Percentiles rank a stretch among this genome's conserved stretches.
phyloP scores from a whole-genome alignment of 1,140 invertebrate species.

The Platyscapa corneri region DNA sequence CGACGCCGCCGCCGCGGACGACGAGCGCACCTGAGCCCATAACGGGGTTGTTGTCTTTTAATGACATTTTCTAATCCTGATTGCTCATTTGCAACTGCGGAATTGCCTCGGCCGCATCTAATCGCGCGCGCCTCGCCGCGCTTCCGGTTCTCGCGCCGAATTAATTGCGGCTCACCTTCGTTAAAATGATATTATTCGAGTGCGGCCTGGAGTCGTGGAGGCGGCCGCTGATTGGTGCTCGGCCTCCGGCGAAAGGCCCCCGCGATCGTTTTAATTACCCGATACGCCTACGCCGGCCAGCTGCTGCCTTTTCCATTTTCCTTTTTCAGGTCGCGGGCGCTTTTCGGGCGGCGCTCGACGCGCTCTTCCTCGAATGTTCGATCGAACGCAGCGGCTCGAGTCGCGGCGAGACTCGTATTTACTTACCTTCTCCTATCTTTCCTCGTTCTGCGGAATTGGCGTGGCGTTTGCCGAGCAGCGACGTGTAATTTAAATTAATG shows the following conservation, averaged over 20 bases:
- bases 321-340: too few species aligned
- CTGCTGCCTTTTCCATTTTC: too few species aligned
- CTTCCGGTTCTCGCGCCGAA: constrained; percentile 45
- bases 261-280: constrained; percentile 39
- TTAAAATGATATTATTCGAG: constrained; percentile 70
- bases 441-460: neutral
- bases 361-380: too few species aligned
- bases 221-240: too few species aligned
- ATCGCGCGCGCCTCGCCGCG: constrained; percentile 57
- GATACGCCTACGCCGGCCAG: constrained; percentile 49
- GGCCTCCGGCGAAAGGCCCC: too few species aligned
- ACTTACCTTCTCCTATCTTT: too few species aligned
- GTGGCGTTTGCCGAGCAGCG: neutral
- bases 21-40: too few species aligned
- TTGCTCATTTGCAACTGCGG: constrained; percentile 55
- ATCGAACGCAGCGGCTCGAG: neutral
- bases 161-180: constrained; percentile 67
- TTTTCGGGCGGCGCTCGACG: too few species aligned
- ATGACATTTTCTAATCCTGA: constrained; percentile 71
- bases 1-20: neutral
- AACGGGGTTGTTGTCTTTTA: constrained; percentile 52
- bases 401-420: constrained; percentile 17
- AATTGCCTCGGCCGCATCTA: constrained; percentile 56
- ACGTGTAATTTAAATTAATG: constrained; percentile 32
- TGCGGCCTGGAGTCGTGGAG: too few species aligned